Conservation (phyloP, 1,140 invertebrate genomes). For the Scylla paramamosain region DNA sequence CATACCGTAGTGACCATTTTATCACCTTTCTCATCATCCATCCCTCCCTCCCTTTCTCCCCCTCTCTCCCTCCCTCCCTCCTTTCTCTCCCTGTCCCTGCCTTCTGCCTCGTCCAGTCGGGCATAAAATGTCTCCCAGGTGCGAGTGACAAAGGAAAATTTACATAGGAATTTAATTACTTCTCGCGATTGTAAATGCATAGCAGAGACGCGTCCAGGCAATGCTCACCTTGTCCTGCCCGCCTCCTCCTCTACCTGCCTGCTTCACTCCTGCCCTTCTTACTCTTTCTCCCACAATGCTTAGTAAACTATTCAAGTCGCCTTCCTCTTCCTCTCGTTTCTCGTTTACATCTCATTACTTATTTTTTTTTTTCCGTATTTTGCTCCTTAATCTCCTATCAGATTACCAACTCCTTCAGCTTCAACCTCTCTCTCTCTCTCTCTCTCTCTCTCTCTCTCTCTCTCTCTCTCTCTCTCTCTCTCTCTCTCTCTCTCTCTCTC, state of each 20-base stretch:
- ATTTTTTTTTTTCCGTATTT: too few relatives aligned
- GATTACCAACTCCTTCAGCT: too few relatives aligned
- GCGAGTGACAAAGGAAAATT: constrained; percentile 63
- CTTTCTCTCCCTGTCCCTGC: not conserved
- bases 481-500: too few relatives aligned
- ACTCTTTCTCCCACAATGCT: too few relatives aligned
- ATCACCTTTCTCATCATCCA: not conserved
- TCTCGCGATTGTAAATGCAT: constrained; percentile 49
- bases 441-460: too few relatives aligned
- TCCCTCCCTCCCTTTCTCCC: not conserved
- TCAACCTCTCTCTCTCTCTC: too few relatives aligned
- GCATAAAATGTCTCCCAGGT: constrained; percentile 62
- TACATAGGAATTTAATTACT: constrained; percentile 70
- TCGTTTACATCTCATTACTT: not conserved
- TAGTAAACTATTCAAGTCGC: too few relatives aligned
- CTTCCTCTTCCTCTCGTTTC: too few relatives aligned
- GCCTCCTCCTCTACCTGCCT: not conserved
- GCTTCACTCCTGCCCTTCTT: too few relatives aligned
- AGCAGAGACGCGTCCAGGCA: constrained; percentile 13
- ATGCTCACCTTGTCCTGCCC: not conserved
- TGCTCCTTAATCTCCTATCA: too few relatives aligned
- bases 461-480: too few relatives aligned
- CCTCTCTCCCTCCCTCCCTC: not conserved
- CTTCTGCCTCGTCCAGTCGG: not conserved
- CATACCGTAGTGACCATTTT: not conserved